These are phyloP conservation scores for Cremastinae sp. DNA, from an alignment of 2,888 invertebrate species.

Conservation along the genomic window DNA sequence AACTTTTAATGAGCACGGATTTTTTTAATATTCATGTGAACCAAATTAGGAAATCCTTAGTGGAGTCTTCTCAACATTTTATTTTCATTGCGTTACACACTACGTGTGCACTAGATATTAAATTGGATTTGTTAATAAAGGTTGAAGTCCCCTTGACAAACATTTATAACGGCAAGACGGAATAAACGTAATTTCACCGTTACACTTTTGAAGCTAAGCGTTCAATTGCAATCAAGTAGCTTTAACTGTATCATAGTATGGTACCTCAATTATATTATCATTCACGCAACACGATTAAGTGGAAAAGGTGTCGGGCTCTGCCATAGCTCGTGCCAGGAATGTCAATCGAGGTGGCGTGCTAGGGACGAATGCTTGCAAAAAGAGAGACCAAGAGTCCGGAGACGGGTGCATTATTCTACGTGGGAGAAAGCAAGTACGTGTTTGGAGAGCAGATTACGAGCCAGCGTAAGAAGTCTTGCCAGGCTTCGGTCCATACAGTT, in stretches of 20 bases:
- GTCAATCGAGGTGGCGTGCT: constrained; percentile 30
- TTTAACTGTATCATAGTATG: constrained; percentile 19
- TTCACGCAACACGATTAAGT: constrained; percentile 37
- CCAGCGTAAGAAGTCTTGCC: constrained; percentile 34
- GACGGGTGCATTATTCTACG: constrained; percentile 38
- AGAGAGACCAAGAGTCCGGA: constrained; percentile 6
- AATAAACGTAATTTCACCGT: neutral
- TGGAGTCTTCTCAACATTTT: too few relatives aligned
- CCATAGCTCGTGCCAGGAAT: constrained; percentile 23
- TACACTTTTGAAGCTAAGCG: neutral
- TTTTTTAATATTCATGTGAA: constrained; percentile 54
- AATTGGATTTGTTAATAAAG: neutral
- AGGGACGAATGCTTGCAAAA: constrained; percentile 31
- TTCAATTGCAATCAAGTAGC: constrained; percentile 25
- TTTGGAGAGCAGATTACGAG: constrained; percentile 44
- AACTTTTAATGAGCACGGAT: constrained; percentile 54
- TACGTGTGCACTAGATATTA: too few relatives aligned
- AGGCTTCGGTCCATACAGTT: constrained; percentile 8
- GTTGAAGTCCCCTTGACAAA: neutral
- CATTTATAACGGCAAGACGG: neutral
- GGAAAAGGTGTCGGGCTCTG: constrained; percentile 26
- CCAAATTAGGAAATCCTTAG: too few relatives aligned
- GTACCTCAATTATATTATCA: constrained; percentile 44
- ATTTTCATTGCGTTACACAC: too few relatives aligned
- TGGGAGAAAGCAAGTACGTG: constrained; percentile 54